Conservation (phyloP, 2,888 invertebrate genomes). For the Sphaerophoria rueppellii region DNA sequence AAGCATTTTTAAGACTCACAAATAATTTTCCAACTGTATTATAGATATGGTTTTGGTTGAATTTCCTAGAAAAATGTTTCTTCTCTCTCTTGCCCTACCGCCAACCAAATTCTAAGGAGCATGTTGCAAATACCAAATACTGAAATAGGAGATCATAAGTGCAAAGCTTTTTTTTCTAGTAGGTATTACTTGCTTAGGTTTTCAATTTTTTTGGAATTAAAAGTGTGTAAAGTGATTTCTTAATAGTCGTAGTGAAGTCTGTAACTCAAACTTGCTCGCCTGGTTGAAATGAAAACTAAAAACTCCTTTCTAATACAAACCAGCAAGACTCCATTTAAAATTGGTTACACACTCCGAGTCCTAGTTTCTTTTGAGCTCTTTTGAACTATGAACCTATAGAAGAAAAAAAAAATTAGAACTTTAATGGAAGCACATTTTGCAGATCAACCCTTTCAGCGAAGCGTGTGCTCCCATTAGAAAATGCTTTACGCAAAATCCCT, state of each 20-base stretch:
- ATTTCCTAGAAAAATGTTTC: conserved; percentile 4
- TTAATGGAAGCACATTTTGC: not conserved
- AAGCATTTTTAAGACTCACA: not conserved
- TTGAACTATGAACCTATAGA: not conserved
- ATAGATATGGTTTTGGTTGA: not conserved
- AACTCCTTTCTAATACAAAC: not conserved
- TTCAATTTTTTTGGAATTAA: no score
- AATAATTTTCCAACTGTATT: not conserved
- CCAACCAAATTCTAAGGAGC: not conserved
- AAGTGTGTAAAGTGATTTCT: no score
- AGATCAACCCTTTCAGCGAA: conserved; percentile 2
- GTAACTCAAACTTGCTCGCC: not conserved
- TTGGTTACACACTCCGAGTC: not conserved
- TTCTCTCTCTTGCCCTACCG: not conserved
- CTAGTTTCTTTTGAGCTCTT: not conserved
- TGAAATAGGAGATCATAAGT: not conserved
- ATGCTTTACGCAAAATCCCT: conserved; percentile 27
- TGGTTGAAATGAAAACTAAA: not conserved
- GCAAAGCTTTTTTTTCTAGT: not conserved
- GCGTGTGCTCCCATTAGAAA: conserved; percentile 33
- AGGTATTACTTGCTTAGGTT: not conserved
- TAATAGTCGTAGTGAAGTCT: no score
- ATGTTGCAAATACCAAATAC: not conserved
- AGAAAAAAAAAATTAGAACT: not conserved
- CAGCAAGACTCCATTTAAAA: not conserved